Evolutionary conservation across 2,113 vertebrate species (phyloP).

Genomic region (Caloenas nicobarica): DNA sequence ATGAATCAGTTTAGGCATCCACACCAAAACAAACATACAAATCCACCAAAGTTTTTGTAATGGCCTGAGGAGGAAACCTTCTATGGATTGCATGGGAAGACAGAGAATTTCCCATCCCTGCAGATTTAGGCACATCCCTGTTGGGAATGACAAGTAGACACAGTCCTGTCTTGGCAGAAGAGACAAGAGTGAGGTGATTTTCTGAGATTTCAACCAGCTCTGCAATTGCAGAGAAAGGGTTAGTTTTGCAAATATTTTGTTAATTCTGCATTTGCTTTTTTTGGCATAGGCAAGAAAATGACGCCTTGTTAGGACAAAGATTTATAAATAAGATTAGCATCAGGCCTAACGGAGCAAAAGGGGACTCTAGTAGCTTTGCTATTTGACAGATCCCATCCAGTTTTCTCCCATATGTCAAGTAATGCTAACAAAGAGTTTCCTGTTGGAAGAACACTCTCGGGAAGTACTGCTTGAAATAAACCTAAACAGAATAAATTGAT

Average conservation of each 20-base stretch:
- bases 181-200: not conserved
- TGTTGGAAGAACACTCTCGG: not conserved
- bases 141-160: not conserved
- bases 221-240: not conserved
- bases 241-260: not conserved
- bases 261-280: not conserved
- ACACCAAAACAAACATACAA: not conserved
- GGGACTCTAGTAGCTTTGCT: not conserved
- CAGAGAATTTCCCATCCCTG: not conserved
- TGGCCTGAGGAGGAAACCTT: not conserved
- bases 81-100: not conserved
- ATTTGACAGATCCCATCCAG: not conserved
- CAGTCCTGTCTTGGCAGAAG: not conserved
- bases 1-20: not conserved
- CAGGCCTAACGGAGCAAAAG: not conserved
- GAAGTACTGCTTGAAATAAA: not conserved
- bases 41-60: not conserved
- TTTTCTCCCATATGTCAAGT: not conserved
- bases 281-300: not conserved
- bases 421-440: slow-evolving; percentile 16
- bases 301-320: not conserved
- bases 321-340: slow-evolving; percentile 11
- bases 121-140: not conserved
- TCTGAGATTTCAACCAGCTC: not conserved
- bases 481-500: not conserved